Base-by-base conservation (phyloP, 1,140 invertebrate genomes). In the Meloidogyne chitwoodi region DNA sequence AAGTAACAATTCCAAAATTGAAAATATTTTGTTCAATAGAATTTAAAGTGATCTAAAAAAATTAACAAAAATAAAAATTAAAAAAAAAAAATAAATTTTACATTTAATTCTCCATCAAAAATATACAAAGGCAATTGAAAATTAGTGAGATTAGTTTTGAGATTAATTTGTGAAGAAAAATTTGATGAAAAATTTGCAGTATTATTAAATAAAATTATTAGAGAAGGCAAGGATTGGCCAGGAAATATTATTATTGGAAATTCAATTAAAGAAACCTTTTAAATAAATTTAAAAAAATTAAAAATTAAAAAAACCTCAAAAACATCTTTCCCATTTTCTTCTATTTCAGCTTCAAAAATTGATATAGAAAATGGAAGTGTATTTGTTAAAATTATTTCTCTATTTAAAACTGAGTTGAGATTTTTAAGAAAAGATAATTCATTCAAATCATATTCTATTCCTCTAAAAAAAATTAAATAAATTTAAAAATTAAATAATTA, bases 1-100 rank as follows among this genome's bases (percentile, higher is more conserved):
- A 90, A 48, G 92, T 91, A n/a, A 93, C 88, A 14, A 91, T 90
- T 16, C 93, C 93, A 87, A 93, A 91, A 88, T 93, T 91, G 80
- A 93, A 88, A 69, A 90, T 89, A 38, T 89, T 89, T 82, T 90
- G 83, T 70, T 91, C 88, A 72, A 87, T 87, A 71, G 88, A 83
- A 86, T 89, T 87, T 74, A 88, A 88, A 69, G 88, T 87, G 65
- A 89, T 87, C 88, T 89, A 48, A 73, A 80, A 77, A 70, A 27
- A 63, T 44, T 78, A 72, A 79, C 75, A 69, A 76, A 62, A 41
- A 22, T 34, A n/a, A n/a, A n/a, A n/a, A n/a, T 75, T 74, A 19
- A 38, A 63, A 63, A 77, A 22, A 27, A n/a, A 1, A 68, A 56
- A 56, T 5, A n/a, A n/a, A 56, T 56, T 41, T 56, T 64, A 87